Conservation (phyloP, 2,888 invertebrate species). For the Odiellus spinosus region DNA sequence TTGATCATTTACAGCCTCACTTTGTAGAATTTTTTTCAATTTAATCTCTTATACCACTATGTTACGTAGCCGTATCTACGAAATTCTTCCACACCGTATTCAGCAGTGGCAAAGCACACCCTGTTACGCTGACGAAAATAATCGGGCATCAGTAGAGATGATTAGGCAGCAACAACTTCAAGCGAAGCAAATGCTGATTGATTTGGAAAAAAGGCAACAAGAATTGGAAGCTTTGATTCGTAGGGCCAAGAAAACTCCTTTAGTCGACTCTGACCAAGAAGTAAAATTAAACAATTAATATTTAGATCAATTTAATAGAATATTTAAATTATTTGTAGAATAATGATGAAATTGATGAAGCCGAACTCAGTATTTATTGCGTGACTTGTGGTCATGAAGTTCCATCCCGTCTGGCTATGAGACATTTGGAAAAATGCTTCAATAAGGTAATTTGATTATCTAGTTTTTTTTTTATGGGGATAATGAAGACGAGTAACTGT, state of each 20-base stretch:
- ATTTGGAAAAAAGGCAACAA: slow-evolving; percentile 55
- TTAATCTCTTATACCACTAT: neutral
- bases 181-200: slow-evolving; percentile 32
- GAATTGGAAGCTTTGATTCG: slow-evolving; percentile 67
- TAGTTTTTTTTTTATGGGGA: too few relatives aligned
- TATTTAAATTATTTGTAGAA: neutral
- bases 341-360: slow-evolving; percentile 31
- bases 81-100: slow-evolving; percentile 72
- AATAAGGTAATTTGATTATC: slow-evolving; percentile 45
- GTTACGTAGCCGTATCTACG: slow-evolving; percentile 29
- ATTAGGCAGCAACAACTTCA: slow-evolving; percentile 33
- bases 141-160: slow-evolving; percentile 39
- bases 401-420: slow-evolving; percentile 72
- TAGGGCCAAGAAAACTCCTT: slow-evolving; percentile 50
- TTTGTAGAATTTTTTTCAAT: neutral
- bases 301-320: neutral
- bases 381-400: slow-evolving; percentile 95
- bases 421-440: slow-evolving; percentile 97
- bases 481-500: too few relatives aligned
- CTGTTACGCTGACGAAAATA: slow-evolving; percentile 72
- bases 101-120: slow-evolving; percentile 83
- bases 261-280: slow-evolving; percentile 15
- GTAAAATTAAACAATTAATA: slow-evolving; percentile 1
- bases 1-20: neutral
- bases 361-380: slow-evolving; percentile 71